These are phyloP conservation scores for Cerceris rybyensis DNA, from an alignment of 2,888 invertebrate species.

Conservation along the genomic window DNA sequence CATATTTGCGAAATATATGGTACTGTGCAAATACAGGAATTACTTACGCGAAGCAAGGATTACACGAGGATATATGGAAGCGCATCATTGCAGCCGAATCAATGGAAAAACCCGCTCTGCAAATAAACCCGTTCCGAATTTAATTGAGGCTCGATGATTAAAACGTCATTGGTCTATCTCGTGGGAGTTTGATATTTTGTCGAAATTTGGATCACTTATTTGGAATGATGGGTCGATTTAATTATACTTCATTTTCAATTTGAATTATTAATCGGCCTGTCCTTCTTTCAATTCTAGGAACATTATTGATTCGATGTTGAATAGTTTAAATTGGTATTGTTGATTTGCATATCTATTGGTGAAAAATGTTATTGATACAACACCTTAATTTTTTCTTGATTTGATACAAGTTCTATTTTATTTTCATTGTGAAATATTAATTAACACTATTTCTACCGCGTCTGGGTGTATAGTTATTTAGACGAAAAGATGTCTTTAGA, in stretches of 20 bases:
- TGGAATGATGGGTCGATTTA: not conserved
- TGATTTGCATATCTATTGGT: too few relatives aligned
- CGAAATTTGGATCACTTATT: not conserved
- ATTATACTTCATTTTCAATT: not conserved
- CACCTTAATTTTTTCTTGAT: too few relatives aligned
- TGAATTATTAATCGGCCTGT: not conserved
- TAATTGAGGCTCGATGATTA: not conserved
- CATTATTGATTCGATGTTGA: too few relatives aligned
- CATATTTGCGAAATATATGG: conserved; percentile 3
- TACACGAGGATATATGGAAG: not conserved
- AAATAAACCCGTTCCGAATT: not conserved
- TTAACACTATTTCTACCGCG: too few relatives aligned
- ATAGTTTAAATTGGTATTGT: too few relatives aligned
- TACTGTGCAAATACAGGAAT: conserved; percentile 2
- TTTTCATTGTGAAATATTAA: too few relatives aligned
- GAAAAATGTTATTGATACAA: too few relatives aligned
- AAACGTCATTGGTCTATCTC: not conserved
- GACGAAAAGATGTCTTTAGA: too few relatives aligned
- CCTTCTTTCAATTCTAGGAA: not conserved
- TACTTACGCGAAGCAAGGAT: conserved; percentile 1
- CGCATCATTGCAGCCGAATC: not conserved
- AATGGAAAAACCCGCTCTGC: not conserved
- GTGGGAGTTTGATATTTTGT: not conserved
- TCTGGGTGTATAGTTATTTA: too few relatives aligned
- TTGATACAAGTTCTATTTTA: too few relatives aligned